These are phyloP conservation scores for Bambusicola thoracicus DNA, from an alignment of 2,113 vertebrate species.

Conservation along the genomic window DNA sequence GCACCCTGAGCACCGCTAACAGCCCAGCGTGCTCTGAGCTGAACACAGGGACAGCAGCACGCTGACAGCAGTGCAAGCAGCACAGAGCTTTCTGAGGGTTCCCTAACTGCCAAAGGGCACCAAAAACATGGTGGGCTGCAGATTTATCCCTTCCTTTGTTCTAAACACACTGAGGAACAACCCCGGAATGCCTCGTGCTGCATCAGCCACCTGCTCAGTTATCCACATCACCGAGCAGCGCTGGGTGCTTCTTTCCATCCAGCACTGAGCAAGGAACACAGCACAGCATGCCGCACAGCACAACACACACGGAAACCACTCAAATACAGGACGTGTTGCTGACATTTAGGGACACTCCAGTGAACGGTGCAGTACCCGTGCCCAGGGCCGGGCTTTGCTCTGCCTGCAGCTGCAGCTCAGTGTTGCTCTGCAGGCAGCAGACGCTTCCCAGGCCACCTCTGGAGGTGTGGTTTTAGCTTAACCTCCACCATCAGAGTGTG, in stretches of 20 bases:
- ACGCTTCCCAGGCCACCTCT: background rate
- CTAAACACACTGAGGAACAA: background rate
- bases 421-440: background rate
- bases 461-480: too few species aligned
- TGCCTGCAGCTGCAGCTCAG: background rate
- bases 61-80: background rate
- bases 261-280: background rate
- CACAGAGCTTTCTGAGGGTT: background rate
- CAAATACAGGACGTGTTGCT: background rate
- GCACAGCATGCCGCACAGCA: background rate
- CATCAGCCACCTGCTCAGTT: background rate
- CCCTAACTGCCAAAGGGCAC: too few species aligned
- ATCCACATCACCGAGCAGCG: accelerated
- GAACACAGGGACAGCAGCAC: too few species aligned
- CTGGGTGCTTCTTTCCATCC: background rate
- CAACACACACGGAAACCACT: accelerated
- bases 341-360: accelerated
- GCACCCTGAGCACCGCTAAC: background rate
- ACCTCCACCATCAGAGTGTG: background rate
- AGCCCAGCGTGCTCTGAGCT: background rate
- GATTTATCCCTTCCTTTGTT: background rate
- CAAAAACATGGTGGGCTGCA: too few species aligned
- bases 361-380: background rate
- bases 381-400: too few species aligned
- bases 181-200: background rate